These are phyloP conservation scores for Amblyornis subalaris DNA, from an alignment of 2,113 vertebrate genomes.

Conservation along the genomic window DNA sequence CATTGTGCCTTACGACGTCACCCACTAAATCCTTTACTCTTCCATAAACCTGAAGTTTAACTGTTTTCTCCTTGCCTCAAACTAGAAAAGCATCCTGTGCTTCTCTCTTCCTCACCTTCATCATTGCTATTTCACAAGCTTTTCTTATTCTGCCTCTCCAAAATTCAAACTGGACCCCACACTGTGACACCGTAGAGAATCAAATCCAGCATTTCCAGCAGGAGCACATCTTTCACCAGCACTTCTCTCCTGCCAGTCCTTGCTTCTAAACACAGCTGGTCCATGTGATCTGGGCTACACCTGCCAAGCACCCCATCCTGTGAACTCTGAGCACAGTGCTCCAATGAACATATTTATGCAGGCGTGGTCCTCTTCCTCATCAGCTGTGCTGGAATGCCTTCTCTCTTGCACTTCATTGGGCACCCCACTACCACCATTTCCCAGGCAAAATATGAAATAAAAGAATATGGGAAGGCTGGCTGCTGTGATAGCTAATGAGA, in stretches of 20 bases:
- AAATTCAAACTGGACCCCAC: background rate
- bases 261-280: background rate
- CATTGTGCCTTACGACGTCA: background rate
- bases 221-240: background rate
- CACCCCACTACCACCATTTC: background rate
- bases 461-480: background rate
- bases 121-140: background rate
- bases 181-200: background rate
- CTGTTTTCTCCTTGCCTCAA: background rate
- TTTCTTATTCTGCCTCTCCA: background rate
- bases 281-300: background rate
- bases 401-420: background rate
- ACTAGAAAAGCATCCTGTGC: background rate
- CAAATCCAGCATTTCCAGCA: background rate
- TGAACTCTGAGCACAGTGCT: background rate
- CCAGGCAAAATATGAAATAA: background rate
- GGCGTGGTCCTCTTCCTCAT: background rate
- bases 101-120: background rate
- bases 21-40: background rate
- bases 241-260: background rate
- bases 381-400: background rate
- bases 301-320: background rate
- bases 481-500: fast-evolving
- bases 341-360: background rate
- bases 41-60: background rate